Evolutionary conservation across 1,140 invertebrate genomes (phyloP), one percentile per base, ranked within the genome.

Genomic region (Drosophila yakuba): DNA sequence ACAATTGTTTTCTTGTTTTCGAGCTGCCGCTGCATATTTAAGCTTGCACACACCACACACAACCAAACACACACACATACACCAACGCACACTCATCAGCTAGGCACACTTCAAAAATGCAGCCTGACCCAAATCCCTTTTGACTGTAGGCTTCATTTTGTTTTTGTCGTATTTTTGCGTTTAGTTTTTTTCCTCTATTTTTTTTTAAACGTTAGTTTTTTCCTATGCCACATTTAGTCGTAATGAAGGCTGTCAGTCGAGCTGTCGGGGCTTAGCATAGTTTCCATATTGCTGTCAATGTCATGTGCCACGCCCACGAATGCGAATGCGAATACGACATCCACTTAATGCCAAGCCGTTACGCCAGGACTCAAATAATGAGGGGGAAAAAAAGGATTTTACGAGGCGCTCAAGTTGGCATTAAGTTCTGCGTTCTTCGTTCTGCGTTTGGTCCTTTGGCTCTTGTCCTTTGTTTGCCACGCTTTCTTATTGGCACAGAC

Each of bases 91-190:
- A 81, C 39, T 52, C 77, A 73, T 74, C 77, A 78, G 59, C 75
- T 50, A 76, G 83, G 63, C 80, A 55, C 83, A 88, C 81, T 82
- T 79, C 56, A 68, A 89, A 68, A 89, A 77, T 89, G 84, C 80
- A 89, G 79, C 67, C 75, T 86, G 83, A 86, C 83, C 83, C 79
- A 86, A 83, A 86, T 86, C 75, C 75, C 69, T 75, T 76, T 86
- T 83, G 66, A 76, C 71, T 68, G 61, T 79, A 74, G 55, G 83
- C 83, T 83, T 88, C 83, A 88, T 88, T 88, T 88, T 81, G 73
- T 59, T 48, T 54, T 47, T 62, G 51, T 38, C 25, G 47, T 48
- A 57, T 54, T 71, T 73, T 20, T 62, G 58, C 41, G 11, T 12
- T 60, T 23, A n/a, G 35, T 44, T 54, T 39, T 71, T 51, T 39